These are phyloP conservation scores for Lethrus apterus DNA, from an alignment of 1,140 invertebrate genomes.

Conservation along the genomic window DNA sequence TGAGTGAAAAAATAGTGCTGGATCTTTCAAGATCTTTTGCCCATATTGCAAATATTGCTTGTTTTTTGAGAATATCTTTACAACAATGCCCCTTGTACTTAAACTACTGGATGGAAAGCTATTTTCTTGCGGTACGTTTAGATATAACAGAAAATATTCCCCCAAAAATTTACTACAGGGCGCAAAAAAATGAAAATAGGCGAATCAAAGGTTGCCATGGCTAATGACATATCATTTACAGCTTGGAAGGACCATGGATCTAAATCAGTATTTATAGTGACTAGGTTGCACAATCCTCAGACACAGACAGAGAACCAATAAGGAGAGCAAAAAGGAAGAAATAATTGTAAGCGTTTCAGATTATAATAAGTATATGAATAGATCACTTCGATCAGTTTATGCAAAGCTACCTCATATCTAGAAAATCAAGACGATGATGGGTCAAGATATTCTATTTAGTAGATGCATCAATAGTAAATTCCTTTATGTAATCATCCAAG, in stretches of 20 bases:
- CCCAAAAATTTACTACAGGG: no score
- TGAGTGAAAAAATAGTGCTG: neutral
- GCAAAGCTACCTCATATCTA: constrained; percentile 33
- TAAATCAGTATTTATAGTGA: constrained; percentile 8
- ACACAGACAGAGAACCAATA: constrained; percentile 26
- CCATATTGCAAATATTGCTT: constrained; percentile 3
- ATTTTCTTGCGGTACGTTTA: no score
- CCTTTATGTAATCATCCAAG: neutral
- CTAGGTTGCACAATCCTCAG: constrained; percentile 3
- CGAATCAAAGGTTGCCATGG: no score
- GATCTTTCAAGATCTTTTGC: neutral
- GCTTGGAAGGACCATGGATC: constrained; percentile 17
- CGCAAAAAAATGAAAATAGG: no score
- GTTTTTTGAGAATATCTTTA: constrained; percentile 15
- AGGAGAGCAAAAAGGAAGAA: constrained; percentile 28
- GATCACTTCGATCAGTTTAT: constrained; percentile 37
- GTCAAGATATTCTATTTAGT: constrained; percentile 36
- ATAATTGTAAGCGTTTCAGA: constrained; percentile 30
- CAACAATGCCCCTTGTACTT: constrained; percentile 6
- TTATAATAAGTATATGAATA: constrained; percentile 38
- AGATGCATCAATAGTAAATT: constrained; percentile 27
- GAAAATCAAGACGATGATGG: constrained; percentile 39
- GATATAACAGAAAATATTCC: no score
- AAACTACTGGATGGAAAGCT: neutral
- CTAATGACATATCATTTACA: no score